Evolutionary conservation across 2,888 invertebrate genomes (phyloP).

Genomic region (Thecophora atra): DNA sequence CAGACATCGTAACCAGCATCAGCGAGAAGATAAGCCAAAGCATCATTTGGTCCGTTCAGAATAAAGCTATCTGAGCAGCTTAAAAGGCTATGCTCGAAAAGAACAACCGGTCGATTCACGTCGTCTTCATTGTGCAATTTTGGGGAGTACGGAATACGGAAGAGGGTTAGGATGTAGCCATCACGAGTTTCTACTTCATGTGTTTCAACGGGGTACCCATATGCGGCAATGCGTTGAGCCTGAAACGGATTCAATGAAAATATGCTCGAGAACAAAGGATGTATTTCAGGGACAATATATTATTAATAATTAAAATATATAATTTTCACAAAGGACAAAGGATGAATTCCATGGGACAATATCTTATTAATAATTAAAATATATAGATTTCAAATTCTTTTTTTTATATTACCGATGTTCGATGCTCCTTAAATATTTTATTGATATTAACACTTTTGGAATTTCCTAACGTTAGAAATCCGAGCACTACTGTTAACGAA

Average conservation of each 20-base stretch:
- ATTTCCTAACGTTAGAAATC: not conserved
- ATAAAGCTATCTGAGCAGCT: conserved; percentile 46
- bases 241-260: conserved; percentile 7
- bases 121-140: conserved; percentile 32
- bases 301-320: no score
- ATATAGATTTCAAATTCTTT: no score
- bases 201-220: conserved; percentile 36
- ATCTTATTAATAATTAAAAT: no score
- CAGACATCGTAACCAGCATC: conserved; percentile 56
- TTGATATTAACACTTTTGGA: no score
- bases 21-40: conserved; percentile 45
- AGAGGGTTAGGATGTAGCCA: conserved; percentile 45
- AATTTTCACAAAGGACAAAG: no score
- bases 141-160: conserved; percentile 47
- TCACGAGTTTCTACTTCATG: conserved; percentile 44
- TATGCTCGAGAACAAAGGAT: no score
- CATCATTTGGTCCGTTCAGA: conserved; percentile 42
- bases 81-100: conserved; percentile 68
- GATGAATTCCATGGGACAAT: no score
- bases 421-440: not conserved
- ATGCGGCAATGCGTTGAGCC: conserved; percentile 12
- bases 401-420: not conserved
- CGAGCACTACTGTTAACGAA: not conserved
- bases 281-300: no score
- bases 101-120: conserved; percentile 35